Base-by-base conservation (phyloP, 2,113 vertebrate genomes). In the Polyodon spathula region DNA sequence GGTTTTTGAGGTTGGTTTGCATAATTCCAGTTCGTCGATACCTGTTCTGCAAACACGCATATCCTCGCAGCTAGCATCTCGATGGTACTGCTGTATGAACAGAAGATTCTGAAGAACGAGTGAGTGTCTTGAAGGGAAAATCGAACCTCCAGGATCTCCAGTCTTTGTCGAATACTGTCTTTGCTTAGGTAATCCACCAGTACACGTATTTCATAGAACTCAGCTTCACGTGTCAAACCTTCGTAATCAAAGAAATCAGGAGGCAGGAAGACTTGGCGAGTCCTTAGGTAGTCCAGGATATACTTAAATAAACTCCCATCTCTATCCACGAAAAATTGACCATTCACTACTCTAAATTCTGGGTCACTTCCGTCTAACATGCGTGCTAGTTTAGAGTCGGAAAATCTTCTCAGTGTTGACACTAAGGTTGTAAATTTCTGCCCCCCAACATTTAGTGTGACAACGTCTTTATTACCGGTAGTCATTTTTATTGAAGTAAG, bases 231-330 rank as follows among this genome's bases (percentile, higher is more conserved):
- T 63, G 60, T 70, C 73, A 88, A 76, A 58, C 82, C 83, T 58
- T 70, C 54, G 59, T 81, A 79, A 64, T 87, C 84, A 53, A 80
- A 75, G 70, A 88, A 88, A 52, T 84, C 73, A 40, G 65, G 5
- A 10, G 84, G 85, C 62, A 89, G 70, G 52, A 75, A 76, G 63
- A 88, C 55, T 63, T 82, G 75, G 0, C 72, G 71, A 53, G 74
- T 88, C 74, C 84, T 84, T 72, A 90, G 58, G 68, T 86, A 86
- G 60, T 85, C 82, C 63, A 89, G 63, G 63, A 88, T 85, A 50
- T 86, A 84, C 66, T 72, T 70, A 67, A 90, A 89, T 56, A 90
- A 69, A 68, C 50, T 43, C 38, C 80, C 82, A 62, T 87, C 83
- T 72, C 86, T 81, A 67, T 88, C 86, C 68, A 88, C 75, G 76